Evolutionary conservation across 2,113 vertebrate genomes (phyloP).

Genomic region (Lagopus leucura): DNA sequence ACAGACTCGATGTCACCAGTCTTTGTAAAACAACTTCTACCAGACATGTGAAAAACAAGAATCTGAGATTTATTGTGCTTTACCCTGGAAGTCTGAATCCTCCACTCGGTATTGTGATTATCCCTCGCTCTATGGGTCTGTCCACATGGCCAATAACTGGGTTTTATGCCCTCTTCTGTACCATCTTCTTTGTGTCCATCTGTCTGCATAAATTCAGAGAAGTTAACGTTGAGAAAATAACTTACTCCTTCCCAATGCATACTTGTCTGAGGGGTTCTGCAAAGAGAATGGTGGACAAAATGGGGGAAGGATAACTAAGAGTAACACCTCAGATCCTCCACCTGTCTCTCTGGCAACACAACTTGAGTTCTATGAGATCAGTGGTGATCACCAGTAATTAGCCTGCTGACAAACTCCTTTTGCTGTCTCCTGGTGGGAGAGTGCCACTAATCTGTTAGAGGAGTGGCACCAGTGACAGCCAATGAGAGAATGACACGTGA

Average conservation of each 20-base stretch:
- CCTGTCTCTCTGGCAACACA: background rate
- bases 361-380: background rate
- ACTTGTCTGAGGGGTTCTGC: background rate
- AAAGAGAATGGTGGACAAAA: background rate
- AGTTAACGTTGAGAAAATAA: background rate
- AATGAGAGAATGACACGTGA: fast-evolving
- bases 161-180: background rate
- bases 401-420: background rate
- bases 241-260: background rate
- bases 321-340: background rate
- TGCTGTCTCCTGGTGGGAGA: background rate
- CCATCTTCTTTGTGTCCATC: background rate
- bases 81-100: background rate
- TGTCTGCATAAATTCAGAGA: background rate
- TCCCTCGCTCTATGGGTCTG: background rate
- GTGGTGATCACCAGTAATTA: background rate
- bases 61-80: background rate
- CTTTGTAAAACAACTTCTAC: background rate
- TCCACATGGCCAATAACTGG: background rate
- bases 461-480: fast-evolving
- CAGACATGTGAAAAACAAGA: background rate
- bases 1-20: background rate
- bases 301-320: background rate
- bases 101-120: background rate
- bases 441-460: background rate